Evolutionary conservation across 2,888 invertebrate genomes (phyloP).

Genomic region (Slavum lentiscoides): DNA sequence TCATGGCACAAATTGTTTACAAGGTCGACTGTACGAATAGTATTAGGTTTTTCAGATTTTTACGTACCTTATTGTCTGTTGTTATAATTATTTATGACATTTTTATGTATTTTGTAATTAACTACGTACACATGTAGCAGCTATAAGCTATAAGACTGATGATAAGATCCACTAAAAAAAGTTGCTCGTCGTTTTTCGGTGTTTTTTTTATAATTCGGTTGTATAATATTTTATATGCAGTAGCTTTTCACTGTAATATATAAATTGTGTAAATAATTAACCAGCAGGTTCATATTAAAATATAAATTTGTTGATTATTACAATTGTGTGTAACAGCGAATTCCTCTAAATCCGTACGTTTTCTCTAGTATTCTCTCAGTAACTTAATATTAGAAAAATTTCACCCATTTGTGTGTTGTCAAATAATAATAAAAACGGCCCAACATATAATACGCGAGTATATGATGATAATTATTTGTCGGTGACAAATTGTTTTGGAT

Average conservation of each 20-base stretch:
- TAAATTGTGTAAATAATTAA: no score
- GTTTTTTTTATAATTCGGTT: not conserved
- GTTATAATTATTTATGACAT: constrained; percentile 44
- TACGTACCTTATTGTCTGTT: constrained; percentile 3
- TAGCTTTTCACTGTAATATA: not conserved
- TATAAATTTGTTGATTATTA: no score
- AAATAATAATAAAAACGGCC: no score
- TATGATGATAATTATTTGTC: no score
- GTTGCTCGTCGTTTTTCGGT: not conserved
- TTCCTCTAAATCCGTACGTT: no score
- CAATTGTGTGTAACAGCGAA: no score
- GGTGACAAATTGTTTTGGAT: no score
- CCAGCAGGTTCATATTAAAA: no score
- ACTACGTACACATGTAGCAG: not conserved
- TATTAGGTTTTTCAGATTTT: constrained; percentile 24
- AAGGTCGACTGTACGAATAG: constrained; percentile 40
- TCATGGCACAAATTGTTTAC: constrained; percentile 45
- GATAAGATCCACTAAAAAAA: not conserved
- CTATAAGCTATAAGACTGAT: not conserved
- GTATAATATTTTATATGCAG: not conserved
- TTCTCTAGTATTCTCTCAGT: no score
- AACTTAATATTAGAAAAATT: no score
- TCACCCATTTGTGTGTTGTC: no score
- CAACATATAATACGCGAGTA: no score
- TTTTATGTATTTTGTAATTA: constrained; percentile 16